Conservation (phyloP, 2,888 invertebrate genomes). For the Odontothrips loti region DNA sequence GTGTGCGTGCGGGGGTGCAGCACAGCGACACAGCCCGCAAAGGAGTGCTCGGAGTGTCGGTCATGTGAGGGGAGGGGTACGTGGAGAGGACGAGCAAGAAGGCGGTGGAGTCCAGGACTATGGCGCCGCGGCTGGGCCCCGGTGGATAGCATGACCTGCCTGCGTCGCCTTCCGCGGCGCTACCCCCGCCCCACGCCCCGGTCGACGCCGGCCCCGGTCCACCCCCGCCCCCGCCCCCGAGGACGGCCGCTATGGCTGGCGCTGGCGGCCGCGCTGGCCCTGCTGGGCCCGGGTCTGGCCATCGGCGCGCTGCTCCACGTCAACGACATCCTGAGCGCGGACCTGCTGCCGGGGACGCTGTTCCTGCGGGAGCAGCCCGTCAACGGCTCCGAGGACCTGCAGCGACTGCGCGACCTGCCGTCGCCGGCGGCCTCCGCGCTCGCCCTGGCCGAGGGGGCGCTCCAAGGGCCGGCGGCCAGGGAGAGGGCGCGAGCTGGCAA, state of each 20-base stretch:
- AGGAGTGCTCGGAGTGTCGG: neutral
- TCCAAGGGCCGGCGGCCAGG: too few species aligned
- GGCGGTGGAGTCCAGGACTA: neutral
- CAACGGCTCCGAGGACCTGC: constrained; percentile 11
- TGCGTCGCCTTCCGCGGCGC: neutral
- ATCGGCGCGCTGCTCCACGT: constrained; percentile 25
- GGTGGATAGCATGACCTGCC: constrained; percentile 5
- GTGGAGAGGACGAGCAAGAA: neutral
- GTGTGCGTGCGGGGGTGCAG: neutral
- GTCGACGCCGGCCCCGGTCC: neutral
- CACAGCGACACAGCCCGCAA: neutral
- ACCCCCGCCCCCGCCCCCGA: neutral
- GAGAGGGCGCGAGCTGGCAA: constrained; percentile 26
- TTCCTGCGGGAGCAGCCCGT: constrained; percentile 30
- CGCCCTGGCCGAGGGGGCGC: too few species aligned
- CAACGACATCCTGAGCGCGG: constrained; percentile 34
- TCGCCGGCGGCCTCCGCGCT: too few species aligned
- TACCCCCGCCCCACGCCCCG: neutral
- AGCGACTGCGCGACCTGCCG: too few species aligned
- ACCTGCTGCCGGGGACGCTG: constrained; percentile 35
- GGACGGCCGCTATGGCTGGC: neutral
- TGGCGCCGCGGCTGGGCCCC: neutral
- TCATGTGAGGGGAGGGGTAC: neutral
- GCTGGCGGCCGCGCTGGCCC: constrained; percentile 2
- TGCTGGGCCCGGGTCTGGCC: constrained; percentile 12